These are phyloP conservation scores for Cheiracanthium punctorium DNA, from an alignment of 2,888 invertebrate genomes.

Conservation along the genomic window DNA sequence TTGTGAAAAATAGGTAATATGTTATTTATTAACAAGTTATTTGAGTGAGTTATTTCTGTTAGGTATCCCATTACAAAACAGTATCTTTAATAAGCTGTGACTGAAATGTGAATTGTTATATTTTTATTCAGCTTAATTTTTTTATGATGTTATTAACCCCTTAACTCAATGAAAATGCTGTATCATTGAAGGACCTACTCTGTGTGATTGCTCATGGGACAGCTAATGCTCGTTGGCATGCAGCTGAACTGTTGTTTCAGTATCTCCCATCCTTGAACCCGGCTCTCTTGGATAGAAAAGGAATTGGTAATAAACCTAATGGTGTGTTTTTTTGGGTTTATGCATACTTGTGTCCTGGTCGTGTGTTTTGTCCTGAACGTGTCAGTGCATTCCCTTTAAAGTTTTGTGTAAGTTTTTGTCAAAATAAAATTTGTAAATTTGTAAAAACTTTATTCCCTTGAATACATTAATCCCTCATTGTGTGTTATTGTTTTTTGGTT, in stretches of 20 bases:
- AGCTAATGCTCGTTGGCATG: slow-evolving; percentile 92
- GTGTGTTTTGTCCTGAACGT: slow-evolving; percentile 21
- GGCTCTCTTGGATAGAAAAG: slow-evolving; percentile 88
- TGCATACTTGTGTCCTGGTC: slow-evolving; percentile 49
- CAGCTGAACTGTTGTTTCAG: slow-evolving; percentile 96
- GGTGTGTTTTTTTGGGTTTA: slow-evolving; percentile 62
- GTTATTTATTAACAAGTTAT: too few species aligned
- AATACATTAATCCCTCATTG: not conserved
- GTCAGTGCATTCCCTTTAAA: not conserved
- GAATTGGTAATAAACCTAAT: slow-evolving; percentile 75
- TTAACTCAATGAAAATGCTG: not conserved
- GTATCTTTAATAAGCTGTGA: too few species aligned
- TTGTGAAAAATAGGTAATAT: too few species aligned
- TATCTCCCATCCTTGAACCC: slow-evolving; percentile 99
- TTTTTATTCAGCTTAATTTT: not conserved
- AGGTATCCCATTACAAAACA: too few species aligned
- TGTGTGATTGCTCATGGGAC: slow-evolving; percentile 98
- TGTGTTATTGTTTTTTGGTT: too few species aligned
- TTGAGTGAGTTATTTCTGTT: too few species aligned
- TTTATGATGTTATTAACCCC: not conserved
- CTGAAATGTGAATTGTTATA: too few species aligned
- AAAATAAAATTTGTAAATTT: not conserved
- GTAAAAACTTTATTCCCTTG: not conserved
- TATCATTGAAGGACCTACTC: slow-evolving; percentile 83
- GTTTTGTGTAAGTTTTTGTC: not conserved